Conservation (phyloP, 1,140 invertebrate species). For the Megalopta genalis region DNA sequence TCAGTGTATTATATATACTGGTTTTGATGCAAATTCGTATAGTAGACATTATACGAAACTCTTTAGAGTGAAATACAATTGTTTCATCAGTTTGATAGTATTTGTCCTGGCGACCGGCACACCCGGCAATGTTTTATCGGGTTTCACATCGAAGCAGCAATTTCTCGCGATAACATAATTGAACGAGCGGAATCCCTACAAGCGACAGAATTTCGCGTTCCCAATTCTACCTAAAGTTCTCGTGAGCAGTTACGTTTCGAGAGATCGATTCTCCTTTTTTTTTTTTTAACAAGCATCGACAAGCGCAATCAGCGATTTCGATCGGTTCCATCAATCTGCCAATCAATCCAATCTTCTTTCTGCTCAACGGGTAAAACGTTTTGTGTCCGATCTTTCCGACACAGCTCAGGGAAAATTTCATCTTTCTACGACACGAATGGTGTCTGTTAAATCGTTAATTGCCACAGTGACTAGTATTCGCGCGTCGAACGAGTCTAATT, state of each 20-base stretch:
- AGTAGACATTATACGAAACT: no score
- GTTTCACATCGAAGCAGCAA: no score
- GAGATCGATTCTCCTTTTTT: background rate
- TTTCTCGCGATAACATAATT: background rate
- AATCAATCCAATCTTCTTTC: slow-evolving; percentile 27
- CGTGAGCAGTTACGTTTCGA: slow-evolving; percentile 11
- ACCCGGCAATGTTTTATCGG: no score
- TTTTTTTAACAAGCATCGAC: slow-evolving; percentile 8
- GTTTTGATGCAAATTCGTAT: no score
- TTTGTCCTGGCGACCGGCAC: no score
- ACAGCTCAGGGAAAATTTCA: background rate
- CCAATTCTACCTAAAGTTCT: background rate
- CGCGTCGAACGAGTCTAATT: background rate
- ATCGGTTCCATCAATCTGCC: background rate
- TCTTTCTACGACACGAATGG: slow-evolving; percentile 5
- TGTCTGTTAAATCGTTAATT: slow-evolving; percentile 15
- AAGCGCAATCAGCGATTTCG: slow-evolving; percentile 4
- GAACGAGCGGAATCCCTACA: background rate
- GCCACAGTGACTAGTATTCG: background rate
- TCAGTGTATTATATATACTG: no score
- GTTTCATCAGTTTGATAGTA: no score
- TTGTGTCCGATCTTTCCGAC: background rate
- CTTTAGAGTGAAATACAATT: no score
- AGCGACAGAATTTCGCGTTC: background rate
- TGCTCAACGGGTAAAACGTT: background rate